These are phyloP conservation scores for Corydoras maculifer DNA, from an alignment of 2,113 vertebrate genomes.

Conservation along the genomic window DNA sequence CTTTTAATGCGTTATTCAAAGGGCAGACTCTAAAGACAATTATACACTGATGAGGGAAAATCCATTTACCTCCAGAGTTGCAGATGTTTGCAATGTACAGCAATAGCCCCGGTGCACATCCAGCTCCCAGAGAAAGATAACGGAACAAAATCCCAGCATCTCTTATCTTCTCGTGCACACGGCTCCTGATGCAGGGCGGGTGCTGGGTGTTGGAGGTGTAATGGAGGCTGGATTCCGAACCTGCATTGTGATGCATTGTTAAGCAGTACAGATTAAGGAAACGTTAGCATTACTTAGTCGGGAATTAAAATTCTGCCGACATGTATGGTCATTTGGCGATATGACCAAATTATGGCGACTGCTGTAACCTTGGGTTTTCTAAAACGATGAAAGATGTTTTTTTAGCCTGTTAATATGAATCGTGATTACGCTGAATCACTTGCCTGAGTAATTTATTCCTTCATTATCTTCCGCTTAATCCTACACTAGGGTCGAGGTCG, in stretches of 20 bases:
- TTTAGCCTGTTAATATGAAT: too few relatives aligned
- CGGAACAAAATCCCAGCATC: too few relatives aligned
- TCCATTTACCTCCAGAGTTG: slow-evolving; percentile 24
- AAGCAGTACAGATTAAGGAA: background rate
- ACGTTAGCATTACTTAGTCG: background rate
- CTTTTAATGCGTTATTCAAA: slow-evolving; percentile 11
- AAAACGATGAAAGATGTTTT: too few relatives aligned
- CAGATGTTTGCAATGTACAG: slow-evolving; percentile 14
- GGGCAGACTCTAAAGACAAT: slow-evolving; percentile 4
- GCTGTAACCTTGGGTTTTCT: too few relatives aligned
- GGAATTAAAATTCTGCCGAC: too few relatives aligned
- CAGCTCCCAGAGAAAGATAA: background rate
- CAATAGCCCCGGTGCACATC: slow-evolving; percentile 7
- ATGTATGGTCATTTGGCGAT: too few relatives aligned
- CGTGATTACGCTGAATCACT: too few relatives aligned
- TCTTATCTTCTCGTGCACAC: too few relatives aligned
- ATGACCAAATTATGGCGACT: too few relatives aligned
- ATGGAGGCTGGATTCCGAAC: background rate
- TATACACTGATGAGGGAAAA: slow-evolving; percentile 18
- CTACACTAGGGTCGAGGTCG: too few relatives aligned
- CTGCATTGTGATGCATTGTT: background rate
- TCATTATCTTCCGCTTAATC: too few relatives aligned
- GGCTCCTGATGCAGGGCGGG: background rate
- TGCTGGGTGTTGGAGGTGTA: slow-evolving; percentile 19
- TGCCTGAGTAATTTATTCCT: too few relatives aligned